These are phyloP conservation scores for Nemapogon koenigi DNA, from an alignment of 2,888 invertebrate species.

Conservation along the genomic window DNA sequence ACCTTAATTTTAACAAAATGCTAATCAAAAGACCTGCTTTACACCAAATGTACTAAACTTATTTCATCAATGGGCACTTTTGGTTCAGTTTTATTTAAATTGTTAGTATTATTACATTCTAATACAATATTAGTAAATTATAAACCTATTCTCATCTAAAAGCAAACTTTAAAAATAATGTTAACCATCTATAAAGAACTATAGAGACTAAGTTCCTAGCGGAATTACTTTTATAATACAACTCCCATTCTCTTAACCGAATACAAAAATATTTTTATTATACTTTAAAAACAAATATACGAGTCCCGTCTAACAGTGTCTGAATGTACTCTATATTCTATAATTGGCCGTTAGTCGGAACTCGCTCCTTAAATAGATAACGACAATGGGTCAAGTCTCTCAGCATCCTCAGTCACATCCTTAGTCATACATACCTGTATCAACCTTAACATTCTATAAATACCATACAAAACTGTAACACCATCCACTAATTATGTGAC, in stretches of 20 bases:
- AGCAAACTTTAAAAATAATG: conserved; percentile 56
- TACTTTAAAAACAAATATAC: too few relatives aligned
- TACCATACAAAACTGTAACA: too few relatives aligned
- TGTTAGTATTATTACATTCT: conserved; percentile 59
- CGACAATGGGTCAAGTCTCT: too few relatives aligned
- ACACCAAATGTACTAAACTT: conserved; percentile 39
- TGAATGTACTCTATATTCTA: too few relatives aligned
- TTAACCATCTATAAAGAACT: conserved; percentile 58
- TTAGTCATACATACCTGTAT: too few relatives aligned
- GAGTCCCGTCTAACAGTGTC: too few relatives aligned
- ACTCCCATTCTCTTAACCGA: conserved; percentile 43
- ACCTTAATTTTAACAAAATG: conserved; percentile 56
- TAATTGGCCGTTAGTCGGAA: too few relatives aligned
- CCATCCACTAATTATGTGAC: too few relatives aligned
- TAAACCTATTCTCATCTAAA: conserved; percentile 58
- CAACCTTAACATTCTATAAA: too few relatives aligned
- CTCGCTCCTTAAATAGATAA: too few relatives aligned
- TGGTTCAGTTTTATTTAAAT: conserved; percentile 55
- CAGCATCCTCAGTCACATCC: too few relatives aligned
- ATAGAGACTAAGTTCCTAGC: conserved; percentile 59
- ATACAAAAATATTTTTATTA: conserved; percentile 63
- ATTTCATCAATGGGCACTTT: conserved; percentile 64
- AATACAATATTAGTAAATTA: conserved; percentile 58
- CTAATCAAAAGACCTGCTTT: conserved; percentile 54
- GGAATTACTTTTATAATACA: conserved; percentile 52